Evolutionary conservation across 2,888 invertebrate species (phyloP).

Genomic region (Tetanocera ferruginea): DNA sequence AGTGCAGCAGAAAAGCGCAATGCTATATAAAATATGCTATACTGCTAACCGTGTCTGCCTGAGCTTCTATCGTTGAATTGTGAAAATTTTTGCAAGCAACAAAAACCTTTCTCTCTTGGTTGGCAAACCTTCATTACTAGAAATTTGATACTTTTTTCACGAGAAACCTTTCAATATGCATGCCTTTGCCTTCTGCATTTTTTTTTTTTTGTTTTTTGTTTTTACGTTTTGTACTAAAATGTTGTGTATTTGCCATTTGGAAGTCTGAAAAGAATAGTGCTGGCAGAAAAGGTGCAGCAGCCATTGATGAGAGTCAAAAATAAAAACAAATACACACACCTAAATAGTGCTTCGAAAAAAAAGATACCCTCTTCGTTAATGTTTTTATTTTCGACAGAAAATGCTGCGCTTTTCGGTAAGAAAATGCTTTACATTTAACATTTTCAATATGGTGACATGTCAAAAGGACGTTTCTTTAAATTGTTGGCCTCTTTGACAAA

Average conservation of each 20-base stretch:
- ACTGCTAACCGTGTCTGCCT: not conserved
- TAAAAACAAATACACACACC: not conserved
- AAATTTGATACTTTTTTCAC: constrained; percentile 27
- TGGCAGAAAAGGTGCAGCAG: not conserved
- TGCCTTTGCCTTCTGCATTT: constrained; percentile 18
- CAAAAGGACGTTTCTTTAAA: constrained; percentile 18
- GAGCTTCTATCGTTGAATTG: not conserved
- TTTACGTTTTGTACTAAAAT: constrained; percentile 47
- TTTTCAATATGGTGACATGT: constrained; percentile 6
- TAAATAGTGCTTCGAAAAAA: not conserved
- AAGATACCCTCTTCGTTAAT: not conserved
- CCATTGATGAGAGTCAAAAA: not conserved
- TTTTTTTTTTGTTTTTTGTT: too few species aligned
- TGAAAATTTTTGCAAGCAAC: not conserved
- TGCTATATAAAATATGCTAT: not conserved
- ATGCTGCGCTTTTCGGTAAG: not conserved
- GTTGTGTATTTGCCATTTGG: constrained; percentile 42
- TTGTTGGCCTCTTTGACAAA: constrained; percentile 25
- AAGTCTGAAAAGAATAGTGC: constrained; percentile 12
- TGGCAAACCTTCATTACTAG: constrained; percentile 16
- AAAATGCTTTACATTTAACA: not conserved
- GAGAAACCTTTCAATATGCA: constrained; percentile 28
- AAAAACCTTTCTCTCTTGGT: not conserved
- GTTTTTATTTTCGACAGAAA: not conserved
- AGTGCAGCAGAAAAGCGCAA: not conserved